Evolutionary conservation across 1,140 invertebrate species (phyloP).

Genomic region (Zaprionus camerounensis): DNA sequence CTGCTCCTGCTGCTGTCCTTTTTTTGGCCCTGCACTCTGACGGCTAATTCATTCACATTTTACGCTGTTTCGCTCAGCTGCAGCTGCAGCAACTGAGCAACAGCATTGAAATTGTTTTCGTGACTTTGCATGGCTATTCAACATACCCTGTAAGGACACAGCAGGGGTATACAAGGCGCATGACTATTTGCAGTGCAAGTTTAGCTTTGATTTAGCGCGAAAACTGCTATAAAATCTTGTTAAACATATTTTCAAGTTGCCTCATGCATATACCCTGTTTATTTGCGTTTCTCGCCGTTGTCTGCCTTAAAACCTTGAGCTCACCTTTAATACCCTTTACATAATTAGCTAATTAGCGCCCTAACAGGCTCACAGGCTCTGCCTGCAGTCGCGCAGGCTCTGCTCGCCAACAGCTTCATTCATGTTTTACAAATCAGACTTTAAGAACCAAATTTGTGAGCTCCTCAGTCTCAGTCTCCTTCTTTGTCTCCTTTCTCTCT

Average conservation of each 20-base stretch:
- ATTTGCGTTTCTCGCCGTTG: too few species aligned
- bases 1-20: too few species aligned
- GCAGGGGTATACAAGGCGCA: slow-evolving; percentile 1
- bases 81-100: slow-evolving; percentile 25
- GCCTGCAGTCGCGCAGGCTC: background rate
- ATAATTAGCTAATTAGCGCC: slow-evolving; percentile 10
- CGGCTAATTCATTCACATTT: slow-evolving; percentile 75
- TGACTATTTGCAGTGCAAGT: too few species aligned
- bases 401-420: background rate
- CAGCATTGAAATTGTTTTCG: slow-evolving; percentile 30
- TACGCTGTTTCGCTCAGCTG: slow-evolving; percentile 36
- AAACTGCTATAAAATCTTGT: too few species aligned
- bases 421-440: slow-evolving; percentile 11
- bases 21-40: slow-evolving; percentile 38
- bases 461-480: background rate
- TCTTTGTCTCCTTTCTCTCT: slow-evolving; percentile 6
- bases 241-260: background rate
- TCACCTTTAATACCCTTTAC: slow-evolving; percentile 1
- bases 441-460: slow-evolving; percentile 14
- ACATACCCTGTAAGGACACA: slow-evolving; percentile 19
- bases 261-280: background rate
- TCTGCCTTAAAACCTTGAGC: background rate
- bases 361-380: background rate
- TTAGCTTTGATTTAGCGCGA: too few species aligned
- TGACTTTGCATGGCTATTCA: slow-evolving; percentile 13